Evolutionary conservation across 2,888 invertebrate species (phyloP), one percentile per base, ranked within the genome.

Genomic region (Dioctria linearis): DNA sequence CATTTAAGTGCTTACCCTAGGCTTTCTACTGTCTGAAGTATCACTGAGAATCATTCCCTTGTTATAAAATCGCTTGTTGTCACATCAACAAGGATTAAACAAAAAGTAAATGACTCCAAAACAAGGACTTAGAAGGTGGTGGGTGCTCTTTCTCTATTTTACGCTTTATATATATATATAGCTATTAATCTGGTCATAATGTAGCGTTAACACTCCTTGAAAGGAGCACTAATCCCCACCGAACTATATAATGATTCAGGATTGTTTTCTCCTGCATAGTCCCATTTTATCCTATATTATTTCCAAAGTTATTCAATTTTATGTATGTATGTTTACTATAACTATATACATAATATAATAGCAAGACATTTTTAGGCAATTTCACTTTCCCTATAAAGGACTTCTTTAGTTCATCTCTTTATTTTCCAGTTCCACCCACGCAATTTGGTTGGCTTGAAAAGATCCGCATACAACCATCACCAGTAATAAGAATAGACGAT

Each of bases 71-170:
- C 25, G 1, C 25, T 57, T 39, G 51, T 5, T 73, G 51, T 57
- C 73, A 73, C 57, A 37, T 63, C 46, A 80, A 65, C 84, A 86
- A 86, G 85, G 85, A 84, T 86, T 86, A 25, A 67, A 49, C 67
- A 42, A 4, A 67, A 49, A 67, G 25, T 67, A 67, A 67, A 67
- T 67, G 67, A 49, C 40, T 3, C 11, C 42, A 5, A 11, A 13
- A 42, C 40, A 42, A 13, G 65, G 65, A 42, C 65, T 40, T 65
- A 65, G n/a, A 67, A 25, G 11, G 25, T 25, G 25, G 25, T 25
- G 25, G 25, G 25, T 25, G 42, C 42, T 43, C 43, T 5, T 9
- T 67, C 11, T 39, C n/a, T 67, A 46, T 67, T 43, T 49, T 46
- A n/a, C 51, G 51, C 8, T 11, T 42, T n/a, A 67, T 13, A 42